phyloP scores from a whole-genome alignment of 1,140 invertebrate genomes.

The Drosophila erecta region DNA sequence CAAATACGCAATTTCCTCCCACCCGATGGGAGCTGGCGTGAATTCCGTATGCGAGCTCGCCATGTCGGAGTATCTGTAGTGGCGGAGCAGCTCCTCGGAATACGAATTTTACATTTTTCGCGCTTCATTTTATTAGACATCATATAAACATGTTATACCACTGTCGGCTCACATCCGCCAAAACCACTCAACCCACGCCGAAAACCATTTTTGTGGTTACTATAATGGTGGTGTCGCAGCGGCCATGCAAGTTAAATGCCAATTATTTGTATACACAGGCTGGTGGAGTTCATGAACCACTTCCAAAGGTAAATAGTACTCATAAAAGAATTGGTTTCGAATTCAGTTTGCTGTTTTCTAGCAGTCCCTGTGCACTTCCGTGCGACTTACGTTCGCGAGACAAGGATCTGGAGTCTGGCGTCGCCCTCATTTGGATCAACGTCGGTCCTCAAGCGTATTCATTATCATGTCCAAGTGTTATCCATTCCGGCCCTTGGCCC shows the following conservation, averaged over 20 bases:
- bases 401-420: neutral
- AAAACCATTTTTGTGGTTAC: neutral
- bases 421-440: slow-evolving; percentile 6
- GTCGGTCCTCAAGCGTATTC: slow-evolving; percentile 59
- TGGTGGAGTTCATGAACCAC: neutral
- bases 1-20: slow-evolving; percentile 73
- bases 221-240: neutral
- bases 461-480: slow-evolving; percentile 81
- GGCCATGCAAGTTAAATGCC: neutral
- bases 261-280: neutral
- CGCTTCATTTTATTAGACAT: slow-evolving; percentile 70
- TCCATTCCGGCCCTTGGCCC: slow-evolving; percentile 52
- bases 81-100: slow-evolving; percentile 34
- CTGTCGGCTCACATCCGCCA: neutral
- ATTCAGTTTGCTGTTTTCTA: no score
- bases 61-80: neutral
- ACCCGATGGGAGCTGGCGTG: slow-evolving; percentile 38
- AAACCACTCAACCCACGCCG: neutral
- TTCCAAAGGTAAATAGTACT: no score
- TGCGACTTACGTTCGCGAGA: no score
- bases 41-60: slow-evolving; percentile 47
- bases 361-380: no score
- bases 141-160: slow-evolving; percentile 60
- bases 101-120: slow-evolving; percentile 68
- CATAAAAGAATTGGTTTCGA: no score